These are phyloP conservation scores for Gnathonemus echidnorhynchus DNA, from an alignment of 2,113 vertebrate species.

Conservation along the genomic window DNA sequence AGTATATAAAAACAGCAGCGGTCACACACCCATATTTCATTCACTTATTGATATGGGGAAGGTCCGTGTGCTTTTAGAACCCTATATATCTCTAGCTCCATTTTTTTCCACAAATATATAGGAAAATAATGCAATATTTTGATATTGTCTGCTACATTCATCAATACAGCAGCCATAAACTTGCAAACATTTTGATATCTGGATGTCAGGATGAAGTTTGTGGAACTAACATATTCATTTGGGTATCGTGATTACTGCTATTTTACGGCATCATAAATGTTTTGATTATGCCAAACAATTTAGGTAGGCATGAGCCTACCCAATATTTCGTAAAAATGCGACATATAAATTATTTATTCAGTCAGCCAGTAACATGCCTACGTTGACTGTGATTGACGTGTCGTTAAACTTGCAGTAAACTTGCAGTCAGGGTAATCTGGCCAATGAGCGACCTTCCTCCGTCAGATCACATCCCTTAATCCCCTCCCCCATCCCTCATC, in stretches of 20 bases:
- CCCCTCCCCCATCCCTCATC: neutral
- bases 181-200: neutral
- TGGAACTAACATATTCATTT: neutral
- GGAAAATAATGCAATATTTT: neutral
- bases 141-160: neutral
- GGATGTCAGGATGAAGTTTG: neutral
- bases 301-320: neutral
- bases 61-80: neutral
- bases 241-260: neutral
- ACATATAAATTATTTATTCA: neutral
- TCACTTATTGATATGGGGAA: neutral
- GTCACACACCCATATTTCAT: neutral
- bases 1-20: neutral
- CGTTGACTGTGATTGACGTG: neutral
- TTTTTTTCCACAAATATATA: neutral
- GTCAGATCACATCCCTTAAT: neutral
- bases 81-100: neutral
- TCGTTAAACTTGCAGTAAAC: neutral
- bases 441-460: neutral
- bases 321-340: neutral
- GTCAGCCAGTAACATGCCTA: neutral
- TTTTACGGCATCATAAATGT: neutral
- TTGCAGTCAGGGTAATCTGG: neutral
- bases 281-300: neutral
- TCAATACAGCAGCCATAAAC: neutral